These are phyloP conservation scores for Leptonema lineaticorne DNA, from an alignment of 1,140 invertebrate genomes.

Conservation along the genomic window DNA sequence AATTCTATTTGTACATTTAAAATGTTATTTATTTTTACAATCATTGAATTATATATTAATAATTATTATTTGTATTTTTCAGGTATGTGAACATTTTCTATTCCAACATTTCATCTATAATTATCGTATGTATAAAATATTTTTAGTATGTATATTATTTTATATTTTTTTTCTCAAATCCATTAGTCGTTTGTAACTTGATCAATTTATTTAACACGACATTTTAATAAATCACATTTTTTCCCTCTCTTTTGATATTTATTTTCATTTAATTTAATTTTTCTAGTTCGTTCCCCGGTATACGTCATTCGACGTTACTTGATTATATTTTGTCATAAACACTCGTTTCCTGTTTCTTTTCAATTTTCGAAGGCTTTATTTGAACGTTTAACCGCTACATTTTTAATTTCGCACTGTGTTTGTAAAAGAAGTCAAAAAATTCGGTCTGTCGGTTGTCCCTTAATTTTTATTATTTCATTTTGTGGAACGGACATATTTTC, in stretches of 20 bases:
- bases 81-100: too few species aligned
- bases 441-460: too few species aligned
- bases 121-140: neutral
- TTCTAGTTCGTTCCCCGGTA: neutral
- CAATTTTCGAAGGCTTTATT: too few species aligned
- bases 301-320: neutral
- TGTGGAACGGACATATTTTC: too few species aligned
- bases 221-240: conserved; percentile 9
- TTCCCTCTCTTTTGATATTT: too few species aligned
- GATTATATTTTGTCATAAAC: conserved; percentile 9
- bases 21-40: too few species aligned
- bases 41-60: neutral
- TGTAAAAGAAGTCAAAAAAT: too few species aligned
- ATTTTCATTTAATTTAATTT: conserved; percentile 8
- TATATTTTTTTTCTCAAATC: neutral
- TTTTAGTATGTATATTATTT: neutral
- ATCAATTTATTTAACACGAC: conserved; percentile 1
- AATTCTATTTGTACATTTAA: too few species aligned
- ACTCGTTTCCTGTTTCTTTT: conserved; percentile 1
- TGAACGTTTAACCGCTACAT: too few species aligned
- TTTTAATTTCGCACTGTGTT: too few species aligned
- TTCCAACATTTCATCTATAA: too few species aligned
- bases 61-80: neutral
- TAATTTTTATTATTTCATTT: neutral
- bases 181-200: neutral